Evolutionary conservation across 2,888 invertebrate genomes (phyloP).

Genomic region (Zele albiditarsus): DNA sequence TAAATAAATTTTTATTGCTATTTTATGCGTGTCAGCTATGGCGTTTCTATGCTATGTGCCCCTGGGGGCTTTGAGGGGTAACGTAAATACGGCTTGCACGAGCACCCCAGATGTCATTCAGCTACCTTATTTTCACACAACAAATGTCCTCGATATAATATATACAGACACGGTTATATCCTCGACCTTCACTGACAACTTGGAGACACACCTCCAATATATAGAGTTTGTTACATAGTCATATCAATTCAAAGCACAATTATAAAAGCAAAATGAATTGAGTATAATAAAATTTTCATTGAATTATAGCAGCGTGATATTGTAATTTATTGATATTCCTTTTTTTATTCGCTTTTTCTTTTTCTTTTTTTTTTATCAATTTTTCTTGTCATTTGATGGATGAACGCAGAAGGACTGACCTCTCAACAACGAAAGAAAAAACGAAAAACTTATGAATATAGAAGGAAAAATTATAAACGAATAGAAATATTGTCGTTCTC

Average conservation of each 20-base stretch:
- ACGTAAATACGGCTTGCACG: not conserved
- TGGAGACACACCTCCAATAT: conserved; percentile 5
- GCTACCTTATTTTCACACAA: not conserved
- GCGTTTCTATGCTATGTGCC: no score
- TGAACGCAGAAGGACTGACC: not conserved
- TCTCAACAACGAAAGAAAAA: not conserved
- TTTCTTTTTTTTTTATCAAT: not conserved
- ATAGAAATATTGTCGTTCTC: conserved; percentile 20
- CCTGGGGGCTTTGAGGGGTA: not conserved
- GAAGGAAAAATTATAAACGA: not conserved
- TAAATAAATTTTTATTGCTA: not conserved
- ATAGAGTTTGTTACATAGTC: not conserved
- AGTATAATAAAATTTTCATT: not conserved
- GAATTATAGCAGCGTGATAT: not conserved
- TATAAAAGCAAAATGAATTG: not conserved
- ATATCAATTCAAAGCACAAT: not conserved
- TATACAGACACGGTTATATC: not conserved
- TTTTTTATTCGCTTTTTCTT: not conserved
- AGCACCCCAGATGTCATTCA: no score
- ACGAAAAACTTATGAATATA: not conserved
- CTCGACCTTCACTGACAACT: conserved; percentile 6
- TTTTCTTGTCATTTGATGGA: not conserved
- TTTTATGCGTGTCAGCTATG: not conserved
- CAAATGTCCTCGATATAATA: not conserved
- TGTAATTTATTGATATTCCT: not conserved